Evolutionary conservation across 2,888 invertebrate genomes (phyloP), one percentile per base, ranked within the genome.

Genomic region (Ctena decussata): DNA sequence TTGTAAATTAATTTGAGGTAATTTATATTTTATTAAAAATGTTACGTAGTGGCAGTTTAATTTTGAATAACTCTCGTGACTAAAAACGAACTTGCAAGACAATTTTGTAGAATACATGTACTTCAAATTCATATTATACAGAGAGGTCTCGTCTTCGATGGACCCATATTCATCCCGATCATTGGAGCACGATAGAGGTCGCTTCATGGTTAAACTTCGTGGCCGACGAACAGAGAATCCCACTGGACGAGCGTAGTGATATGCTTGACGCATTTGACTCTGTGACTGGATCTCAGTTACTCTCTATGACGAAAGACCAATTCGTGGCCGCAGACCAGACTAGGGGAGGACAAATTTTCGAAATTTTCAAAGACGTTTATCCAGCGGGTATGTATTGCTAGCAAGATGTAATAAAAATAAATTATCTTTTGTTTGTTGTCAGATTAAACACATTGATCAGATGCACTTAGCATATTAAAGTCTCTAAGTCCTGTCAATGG

Each of bases 191-290:
- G 21, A 41, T 49, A 30, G 72, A 73, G 15, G 72, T 73, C 8
- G 32, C 44, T 21, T 73, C 46, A 32, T 73, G 72, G 72, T 6
- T 73, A 6, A 73, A 73, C 46, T 73, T 27, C 12, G 46, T 73
- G 18, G 72, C 46, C 21, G 30, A 73, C 27, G 72, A 73, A 27
- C 37, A 73, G 32, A 49, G 27, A 8, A 46, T 73, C 30, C 27
- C 72, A 18, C 30, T 5, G 5, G 65, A 65, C 2, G 65, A 65
- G 21, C 32, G 65, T 11, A 6, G 21, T 35, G 18, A 35, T 35
- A 21, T 24, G 1, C 3, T 32, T 5, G 65, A 65, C 32, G 32
- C 65, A 5, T 65, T 65, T 65, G 65, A 65, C 1, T 65, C 35
- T 35, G 35, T 35, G 18, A 65, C 65, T 65, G 65, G 65, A 1